A percentile compares a stretch with the other conserved stretches of the same genome.
Evolutionary conservation across 2,888 invertebrate genomes (phyloP).

Genomic region (Leptopilina myrica): DNA sequence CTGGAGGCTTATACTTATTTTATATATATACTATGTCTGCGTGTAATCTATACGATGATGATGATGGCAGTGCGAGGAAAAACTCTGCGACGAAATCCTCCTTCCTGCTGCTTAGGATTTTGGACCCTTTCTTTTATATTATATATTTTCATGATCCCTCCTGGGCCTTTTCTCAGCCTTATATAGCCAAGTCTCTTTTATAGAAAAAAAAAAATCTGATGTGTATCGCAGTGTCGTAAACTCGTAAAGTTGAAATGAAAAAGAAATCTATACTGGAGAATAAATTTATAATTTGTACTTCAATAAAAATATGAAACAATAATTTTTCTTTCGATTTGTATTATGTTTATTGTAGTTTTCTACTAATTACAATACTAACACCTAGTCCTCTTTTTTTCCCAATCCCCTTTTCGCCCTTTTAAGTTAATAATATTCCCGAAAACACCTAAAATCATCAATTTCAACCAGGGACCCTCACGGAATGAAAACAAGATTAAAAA

Average conservation of each 20-base stretch:
- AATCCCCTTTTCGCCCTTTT: too few relatives aligned
- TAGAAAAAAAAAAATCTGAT: neutral
- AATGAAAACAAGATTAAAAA: too few relatives aligned
- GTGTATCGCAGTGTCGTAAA: slow-evolving; percentile 27
- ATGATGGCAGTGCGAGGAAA: neutral
- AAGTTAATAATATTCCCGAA: too few relatives aligned
- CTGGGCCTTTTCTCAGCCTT: slow-evolving; percentile 33
- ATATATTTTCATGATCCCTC: slow-evolving; percentile 3
- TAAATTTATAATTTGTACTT: too few relatives aligned
- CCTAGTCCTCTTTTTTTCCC: too few relatives aligned
- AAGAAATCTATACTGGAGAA: neutral
- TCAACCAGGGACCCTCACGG: too few relatives aligned
- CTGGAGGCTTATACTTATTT: neutral
- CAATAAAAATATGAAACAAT: too few relatives aligned
- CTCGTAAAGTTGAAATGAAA: neutral
- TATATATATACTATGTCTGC: neutral
- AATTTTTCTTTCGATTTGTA: too few relatives aligned
- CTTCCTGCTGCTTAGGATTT: slow-evolving; percentile 1
- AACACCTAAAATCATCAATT: too few relatives aligned
- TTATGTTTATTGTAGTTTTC: too few relatives aligned
- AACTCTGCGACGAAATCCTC: slow-evolving; percentile 6
- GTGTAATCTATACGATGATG: neutral
- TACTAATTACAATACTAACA: too few relatives aligned
- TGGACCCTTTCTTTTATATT: slow-evolving; percentile 3
- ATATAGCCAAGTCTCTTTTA: slow-evolving; percentile 8